Percentiles rank a stretch among this genome's conserved stretches.
phyloP scores from a whole-genome alignment of 1,140 invertebrate genomes.

The Pseudomyrmex dendroicus region DNA sequence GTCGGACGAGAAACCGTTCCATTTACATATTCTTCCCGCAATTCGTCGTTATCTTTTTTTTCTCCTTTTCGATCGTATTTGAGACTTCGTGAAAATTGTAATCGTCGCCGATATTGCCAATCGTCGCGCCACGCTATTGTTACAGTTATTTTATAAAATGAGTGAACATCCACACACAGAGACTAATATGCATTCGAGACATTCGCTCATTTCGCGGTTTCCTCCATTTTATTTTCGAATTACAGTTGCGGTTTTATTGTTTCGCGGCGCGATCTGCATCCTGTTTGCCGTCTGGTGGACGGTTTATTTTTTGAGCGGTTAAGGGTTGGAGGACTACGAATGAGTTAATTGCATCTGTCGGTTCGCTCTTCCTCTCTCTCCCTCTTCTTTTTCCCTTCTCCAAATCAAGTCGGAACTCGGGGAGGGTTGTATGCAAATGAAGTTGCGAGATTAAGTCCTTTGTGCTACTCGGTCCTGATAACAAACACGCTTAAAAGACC shows the following conservation, averaged over 20 bases:
- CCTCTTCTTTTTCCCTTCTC: not conserved
- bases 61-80: not conserved
- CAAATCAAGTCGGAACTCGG: slow-evolving; percentile 29
- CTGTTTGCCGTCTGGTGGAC: slow-evolving; percentile 56
- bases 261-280: slow-evolving; percentile 63
- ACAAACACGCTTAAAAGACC: slow-evolving; percentile 68
- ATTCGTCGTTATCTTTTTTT: not conserved
- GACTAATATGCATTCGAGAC: not conserved
- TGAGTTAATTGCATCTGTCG: slow-evolving; percentile 74
- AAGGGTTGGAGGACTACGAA: slow-evolving; percentile 62
- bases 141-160: not conserved
- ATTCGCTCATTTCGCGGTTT: not conserved
- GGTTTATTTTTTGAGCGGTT: slow-evolving; percentile 63
- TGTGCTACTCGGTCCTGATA: slow-evolving; percentile 73
- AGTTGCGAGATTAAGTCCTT: slow-evolving; percentile 77
- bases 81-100: not conserved
- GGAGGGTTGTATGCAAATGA: slow-evolving; percentile 79
- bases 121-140: not conserved
- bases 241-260: slow-evolving; percentile 56
- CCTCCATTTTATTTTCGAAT: slow-evolving; percentile 5
- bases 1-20: not conserved
- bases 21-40: not conserved
- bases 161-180: not conserved
- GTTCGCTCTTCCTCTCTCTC: slow-evolving; percentile 10
- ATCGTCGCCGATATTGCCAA: not conserved